These are phyloP conservation scores for Bothrops jararaca DNA, from an alignment of 2,113 vertebrate genomes.

Conservation along the genomic window DNA sequence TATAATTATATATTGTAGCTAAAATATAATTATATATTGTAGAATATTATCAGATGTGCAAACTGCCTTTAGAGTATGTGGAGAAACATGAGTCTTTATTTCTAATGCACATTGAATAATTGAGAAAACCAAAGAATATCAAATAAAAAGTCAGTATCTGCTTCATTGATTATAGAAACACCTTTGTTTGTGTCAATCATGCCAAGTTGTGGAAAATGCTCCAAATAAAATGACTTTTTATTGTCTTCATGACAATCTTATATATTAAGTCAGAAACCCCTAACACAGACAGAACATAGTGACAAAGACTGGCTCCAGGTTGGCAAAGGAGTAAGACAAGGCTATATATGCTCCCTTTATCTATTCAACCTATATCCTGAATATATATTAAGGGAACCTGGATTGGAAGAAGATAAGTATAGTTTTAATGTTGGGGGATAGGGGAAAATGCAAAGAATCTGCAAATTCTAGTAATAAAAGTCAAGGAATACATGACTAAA, in stretches of 20 bases:
- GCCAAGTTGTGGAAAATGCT: neutral
- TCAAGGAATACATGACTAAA: neutral
- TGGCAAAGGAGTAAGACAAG: neutral
- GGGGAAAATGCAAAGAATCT: neutral
- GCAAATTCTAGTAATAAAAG: neutral
- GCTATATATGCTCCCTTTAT: neutral
- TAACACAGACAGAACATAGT: neutral
- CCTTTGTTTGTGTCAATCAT: neutral
- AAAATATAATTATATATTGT: too few species aligned
- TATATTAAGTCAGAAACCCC: neutral
- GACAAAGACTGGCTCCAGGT: neutral
- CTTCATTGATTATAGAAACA: neutral
- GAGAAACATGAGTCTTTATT: neutral
- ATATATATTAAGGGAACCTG: neutral
- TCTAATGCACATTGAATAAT: neutral
- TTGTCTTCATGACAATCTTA: neutral
- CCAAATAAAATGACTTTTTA: neutral
- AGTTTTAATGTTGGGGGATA: neutral
- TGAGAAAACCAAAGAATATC: neutral
- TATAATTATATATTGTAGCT: neutral
- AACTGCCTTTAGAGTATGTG: neutral
- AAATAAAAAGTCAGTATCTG: neutral
- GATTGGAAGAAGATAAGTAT: neutral
- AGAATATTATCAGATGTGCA: neutral
- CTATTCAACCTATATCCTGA: neutral